Conservation (phyloP, 1,140 invertebrate genomes). For the Papilio glaucus region DNA sequence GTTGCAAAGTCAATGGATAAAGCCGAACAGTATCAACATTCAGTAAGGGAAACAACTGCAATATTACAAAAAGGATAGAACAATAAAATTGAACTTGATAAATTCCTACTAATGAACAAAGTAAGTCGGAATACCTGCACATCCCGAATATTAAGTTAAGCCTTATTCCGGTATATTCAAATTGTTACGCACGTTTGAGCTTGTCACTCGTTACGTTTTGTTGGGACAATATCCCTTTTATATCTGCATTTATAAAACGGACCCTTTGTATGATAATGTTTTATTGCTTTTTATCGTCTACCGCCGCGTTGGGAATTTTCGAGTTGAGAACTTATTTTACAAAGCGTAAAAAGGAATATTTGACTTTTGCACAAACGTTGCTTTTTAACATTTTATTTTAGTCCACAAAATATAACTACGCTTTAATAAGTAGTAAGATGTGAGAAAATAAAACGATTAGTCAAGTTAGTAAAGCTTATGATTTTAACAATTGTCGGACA, state of each 20-base stretch:
- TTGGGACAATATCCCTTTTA: conserved; percentile 30
- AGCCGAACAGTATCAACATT: neutral
- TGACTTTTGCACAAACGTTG: neutral
- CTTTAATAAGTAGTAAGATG: neutral
- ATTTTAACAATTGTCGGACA: neutral
- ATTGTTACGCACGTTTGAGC: conserved; percentile 24
- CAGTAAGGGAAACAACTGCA: neutral
- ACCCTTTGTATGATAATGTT: conserved; percentile 28
- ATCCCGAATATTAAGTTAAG: conserved; percentile 15
- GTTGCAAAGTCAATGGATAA: no score
- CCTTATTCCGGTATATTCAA: conserved; percentile 28
- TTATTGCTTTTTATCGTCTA: conserved; percentile 27
- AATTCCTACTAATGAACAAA: neutral
- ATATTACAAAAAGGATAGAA: neutral
- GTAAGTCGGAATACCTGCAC: neutral
- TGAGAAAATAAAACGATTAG: neutral
- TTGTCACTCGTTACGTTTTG: conserved; percentile 24
- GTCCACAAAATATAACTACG: neutral
- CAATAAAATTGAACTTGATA: neutral
- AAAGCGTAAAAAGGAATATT: neutral
- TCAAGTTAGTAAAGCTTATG: no score
- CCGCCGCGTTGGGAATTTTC: neutral
- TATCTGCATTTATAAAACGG: conserved; percentile 21
- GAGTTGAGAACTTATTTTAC: neutral
- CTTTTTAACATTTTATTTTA: neutral